Evolutionary conservation across 1,140 invertebrate species (phyloP).

Genomic region (Papilio glaucus): DNA sequence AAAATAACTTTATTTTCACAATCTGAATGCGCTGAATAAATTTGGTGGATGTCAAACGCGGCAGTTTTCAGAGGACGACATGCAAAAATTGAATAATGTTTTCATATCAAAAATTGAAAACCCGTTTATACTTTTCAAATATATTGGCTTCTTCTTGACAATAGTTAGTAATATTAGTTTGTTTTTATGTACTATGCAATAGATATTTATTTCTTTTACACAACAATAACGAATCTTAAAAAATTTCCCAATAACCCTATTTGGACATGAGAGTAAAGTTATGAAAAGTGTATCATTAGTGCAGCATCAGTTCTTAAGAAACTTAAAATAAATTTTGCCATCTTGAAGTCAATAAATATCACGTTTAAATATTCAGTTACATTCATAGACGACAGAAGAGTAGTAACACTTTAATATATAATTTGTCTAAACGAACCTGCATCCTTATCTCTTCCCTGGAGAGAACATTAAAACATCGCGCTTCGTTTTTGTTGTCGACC

Average conservation of each 20-base stretch:
- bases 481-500: not conserved
- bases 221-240: no score
- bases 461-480: slow-evolving; percentile 29
- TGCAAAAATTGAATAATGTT: slow-evolving; percentile 19
- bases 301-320: no score
- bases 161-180: no score
- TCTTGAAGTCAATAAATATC: no score
- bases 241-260: not conserved
- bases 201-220: no score
- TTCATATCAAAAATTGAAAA: slow-evolving; percentile 13
- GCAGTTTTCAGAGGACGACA: slow-evolving; percentile 7
- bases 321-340: no score
- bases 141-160: not conserved
- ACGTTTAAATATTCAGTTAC: no score
- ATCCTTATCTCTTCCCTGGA: slow-evolving; percentile 30
- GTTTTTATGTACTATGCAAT: no score
- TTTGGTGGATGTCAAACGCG: not conserved
- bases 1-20: slow-evolving; percentile 23
- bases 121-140: not conserved
- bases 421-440: slow-evolving; percentile 25
- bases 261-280: not conserved
- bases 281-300: no score
- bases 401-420: slow-evolving; percentile 10
- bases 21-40: slow-evolving; percentile 8
- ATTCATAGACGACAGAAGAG: no score